A percentile compares a stretch with the other conserved stretches of the same genome.
Conservation (phyloP, 2,888 invertebrate genomes). For the Agriopis aurantiaria region DNA sequence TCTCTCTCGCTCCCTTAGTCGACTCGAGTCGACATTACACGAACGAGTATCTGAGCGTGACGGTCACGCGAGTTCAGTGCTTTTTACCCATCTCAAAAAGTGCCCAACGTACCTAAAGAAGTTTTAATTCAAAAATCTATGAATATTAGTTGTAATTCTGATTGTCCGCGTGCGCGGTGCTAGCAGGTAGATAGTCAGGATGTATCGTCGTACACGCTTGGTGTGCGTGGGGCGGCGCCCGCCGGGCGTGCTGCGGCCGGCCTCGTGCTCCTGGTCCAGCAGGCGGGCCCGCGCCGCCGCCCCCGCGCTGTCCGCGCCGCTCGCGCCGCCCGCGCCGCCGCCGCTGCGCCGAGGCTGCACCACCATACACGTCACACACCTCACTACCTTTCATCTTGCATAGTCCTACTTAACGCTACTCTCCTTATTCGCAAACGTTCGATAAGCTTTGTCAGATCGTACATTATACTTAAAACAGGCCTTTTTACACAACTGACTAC, state of each 20-base stretch:
- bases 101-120: too few species aligned
- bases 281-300: conserved; percentile 73
- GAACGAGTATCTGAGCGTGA: too few species aligned
- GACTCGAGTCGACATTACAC: too few species aligned
- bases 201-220: conserved; percentile 56
- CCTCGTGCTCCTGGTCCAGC: conserved; percentile 82
- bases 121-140: too few species aligned
- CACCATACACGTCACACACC: conserved; percentile 54
- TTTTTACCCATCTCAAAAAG: too few species aligned
- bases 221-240: conserved; percentile 62
- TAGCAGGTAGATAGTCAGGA: conserved; percentile 24
- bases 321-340: conserved; percentile 42
- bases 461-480: too few species aligned
- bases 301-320: conserved; percentile 45
- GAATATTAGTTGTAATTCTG: conserved; percentile 10
- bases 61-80: too few species aligned
- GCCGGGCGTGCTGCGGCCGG: conserved; percentile 84
- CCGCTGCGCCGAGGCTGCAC: conserved; percentile 55
- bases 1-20: too few species aligned
- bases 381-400: conserved; percentile 31
- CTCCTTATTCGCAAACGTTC: neutral
- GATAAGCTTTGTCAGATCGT: neutral
- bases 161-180: conserved; percentile 14
- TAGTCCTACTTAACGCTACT: conserved; percentile 8
- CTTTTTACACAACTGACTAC: too few species aligned